Evolutionary conservation across 2,888 invertebrate species (phyloP), one percentile per base, ranked within the genome.

Genomic region (Chironomus tentans): DNA sequence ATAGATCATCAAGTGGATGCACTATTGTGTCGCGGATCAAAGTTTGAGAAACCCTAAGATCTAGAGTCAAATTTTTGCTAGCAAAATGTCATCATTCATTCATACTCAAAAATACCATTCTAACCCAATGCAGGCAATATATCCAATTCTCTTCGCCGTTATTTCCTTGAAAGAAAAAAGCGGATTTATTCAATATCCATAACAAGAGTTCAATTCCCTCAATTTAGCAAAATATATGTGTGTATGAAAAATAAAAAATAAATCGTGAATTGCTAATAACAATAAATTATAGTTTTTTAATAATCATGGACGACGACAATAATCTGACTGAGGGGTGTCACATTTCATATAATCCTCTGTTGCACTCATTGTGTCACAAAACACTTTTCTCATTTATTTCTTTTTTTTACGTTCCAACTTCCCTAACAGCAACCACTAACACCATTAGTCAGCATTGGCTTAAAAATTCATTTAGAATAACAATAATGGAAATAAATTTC

Each of bases 241-340:
- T 38, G 38, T 38, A 2, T 38, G 38, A 1, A 10, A 2, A 10
- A 38, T 2, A 38, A 38, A 38, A 2, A 38, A 38, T 10, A 56
- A 56, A 56, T 7, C 7, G 56, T 65, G 12, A 24, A 24, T n/a
- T 28, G 38, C 72, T 18, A 62, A 38, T 38, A 50, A 62, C 62
- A 62, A 72, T 72, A 72, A 72, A 72, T 72, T 72, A 72, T 72
- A 61, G 72, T 72, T 72, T 72, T 72, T 72, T 72, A 72, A 72
- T 72, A 72, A 72, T 72, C 72, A 72, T 46, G 21, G 22, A 65
- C 18, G 21, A 65, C 22, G 12, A 13, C 65, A 24, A 21, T 21
- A 65, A 65, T 65, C 21, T 65, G 65, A 7, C 61, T 24, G 62
- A 72, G 38, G 72, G 72, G 72, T 72, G 61, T 72, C 72, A 62